phyloP scores from a whole-genome alignment of 1,140 invertebrate species.

The Chironomus tepperi region DNA sequence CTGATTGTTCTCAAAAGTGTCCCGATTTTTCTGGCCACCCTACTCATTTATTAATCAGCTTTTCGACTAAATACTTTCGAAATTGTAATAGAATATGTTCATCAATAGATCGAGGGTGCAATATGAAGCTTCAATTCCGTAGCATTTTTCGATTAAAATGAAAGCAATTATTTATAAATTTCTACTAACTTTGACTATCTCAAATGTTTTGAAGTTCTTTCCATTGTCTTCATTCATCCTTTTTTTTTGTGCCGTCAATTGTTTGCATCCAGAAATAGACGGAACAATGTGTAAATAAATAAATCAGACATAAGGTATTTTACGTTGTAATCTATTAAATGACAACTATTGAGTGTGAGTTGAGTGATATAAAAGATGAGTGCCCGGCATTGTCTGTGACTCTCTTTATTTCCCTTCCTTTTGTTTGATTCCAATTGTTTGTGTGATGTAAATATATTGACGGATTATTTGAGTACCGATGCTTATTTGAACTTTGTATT shows the following conservation, averaged over 20 bases:
- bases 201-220: background rate
- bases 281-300: background rate
- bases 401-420: background rate
- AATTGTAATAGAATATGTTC: background rate
- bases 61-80: background rate
- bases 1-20: too few species aligned
- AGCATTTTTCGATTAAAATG: background rate
- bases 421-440: slow-evolving; percentile 14
- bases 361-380: slow-evolving; percentile 7
- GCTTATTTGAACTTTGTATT: background rate
- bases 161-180: slow-evolving; percentile 23
- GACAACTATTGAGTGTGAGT: background rate
- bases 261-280: background rate
- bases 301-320: slow-evolving; percentile 9
- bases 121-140: background rate
- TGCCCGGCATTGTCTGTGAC: background rate
- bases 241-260: too few species aligned
- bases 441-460: slow-evolving; percentile 14
- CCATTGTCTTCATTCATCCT: too few species aligned
- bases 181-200: background rate
- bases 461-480: slow-evolving; percentile 7
- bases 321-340: background rate
- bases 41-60: background rate
- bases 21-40: too few species aligned
- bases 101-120: slow-evolving; percentile 4